Base-by-base conservation (phyloP, 2,113 vertebrate species). In the Rhinolophus ferrumequinum region DNA sequence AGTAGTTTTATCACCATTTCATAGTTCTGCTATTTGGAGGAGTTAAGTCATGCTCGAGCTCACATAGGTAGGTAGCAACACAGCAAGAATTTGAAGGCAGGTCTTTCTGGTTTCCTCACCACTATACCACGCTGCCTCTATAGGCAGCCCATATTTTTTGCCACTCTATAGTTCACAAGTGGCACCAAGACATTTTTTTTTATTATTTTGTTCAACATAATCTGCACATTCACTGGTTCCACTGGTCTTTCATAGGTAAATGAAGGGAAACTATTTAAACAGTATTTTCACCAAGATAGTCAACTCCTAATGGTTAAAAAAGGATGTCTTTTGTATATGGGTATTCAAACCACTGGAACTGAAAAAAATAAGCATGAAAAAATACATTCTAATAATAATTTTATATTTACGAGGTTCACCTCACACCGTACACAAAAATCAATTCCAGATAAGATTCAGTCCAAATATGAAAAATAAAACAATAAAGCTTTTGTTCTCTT, bases 381-480 rank as follows among this genome's bases (percentile, higher is more conserved):
- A 88, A 38, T 87, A 38, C 47, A 86, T 2, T 92, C 18, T 92
- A 47, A 58, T 80, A 41, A 58, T 66, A 28, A 82, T 82, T 89
- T 95, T 69, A 87, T 85, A 66, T 94, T 73, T 64, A 79, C 30
- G 19, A 93, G 93, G 44, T 41, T 60, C 12, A 72, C 44, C 9
- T 50, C 24, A 73, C 12, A n/a, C 16, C 10, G 33, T 13, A 82
- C 16, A 73, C 3, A 52, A 64, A 90, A 92, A 54, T 82, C 11
- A 79, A 6, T 64, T 91, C 38, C 33, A 70, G 30, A 77, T 35
- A 69, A 69, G n/a, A 70, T 89, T 83, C 13, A 12, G 5, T 81
- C 35, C 30, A 90, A 93, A 91, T 22, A 64, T 85, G 82, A 72
- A 79, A 84, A 91, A 44, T 67, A 84, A 84, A 83, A 52, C 18